A percentile compares a stretch with the other conserved stretches of the same genome.
Evolutionary conservation across 1,140 invertebrate species (phyloP).

Genomic region (Saccostrea echinata): DNA sequence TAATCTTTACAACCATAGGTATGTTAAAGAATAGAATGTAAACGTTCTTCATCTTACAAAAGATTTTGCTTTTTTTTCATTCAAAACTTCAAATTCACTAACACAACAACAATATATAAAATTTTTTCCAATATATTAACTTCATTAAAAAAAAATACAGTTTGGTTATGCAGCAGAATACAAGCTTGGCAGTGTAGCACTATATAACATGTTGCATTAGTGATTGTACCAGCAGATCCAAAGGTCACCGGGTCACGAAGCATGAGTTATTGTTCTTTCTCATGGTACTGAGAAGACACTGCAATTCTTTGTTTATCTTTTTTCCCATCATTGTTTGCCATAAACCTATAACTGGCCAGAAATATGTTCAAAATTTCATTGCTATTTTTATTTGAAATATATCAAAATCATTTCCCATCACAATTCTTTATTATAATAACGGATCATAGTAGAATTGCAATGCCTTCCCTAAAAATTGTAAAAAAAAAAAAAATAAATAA

Average conservation of each 20-base stretch:
- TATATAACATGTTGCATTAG: constrained; percentile 30
- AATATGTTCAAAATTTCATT: no score
- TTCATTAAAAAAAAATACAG: no score
- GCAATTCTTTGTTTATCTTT: not conserved
- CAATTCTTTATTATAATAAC: no score
- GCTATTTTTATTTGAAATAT: not conserved
- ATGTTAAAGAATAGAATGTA: not conserved
- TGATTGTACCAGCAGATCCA: constrained; percentile 22
- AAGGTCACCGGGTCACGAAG: constrained; percentile 18
- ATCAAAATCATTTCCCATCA: no score
- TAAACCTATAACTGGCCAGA: not conserved
- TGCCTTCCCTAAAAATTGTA: not conserved
- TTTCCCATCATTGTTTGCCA: not conserved
- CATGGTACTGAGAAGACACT: constrained; percentile 4
- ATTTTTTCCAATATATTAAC: no score
- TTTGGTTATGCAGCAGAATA: not conserved
- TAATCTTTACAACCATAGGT: not conserved
- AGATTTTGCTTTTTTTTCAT: not conserved
- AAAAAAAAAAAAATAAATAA: no score
- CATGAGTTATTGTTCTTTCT: constrained; percentile 14
- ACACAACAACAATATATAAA: not conserved
- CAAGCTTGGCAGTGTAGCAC: not conserved
- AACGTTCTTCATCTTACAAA: not conserved
- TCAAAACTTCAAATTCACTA: not conserved
- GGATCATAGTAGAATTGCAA: not conserved